phyloP scores from a whole-genome alignment of 2,113 vertebrate genomes.

The Melanocharis versteri region DNA sequence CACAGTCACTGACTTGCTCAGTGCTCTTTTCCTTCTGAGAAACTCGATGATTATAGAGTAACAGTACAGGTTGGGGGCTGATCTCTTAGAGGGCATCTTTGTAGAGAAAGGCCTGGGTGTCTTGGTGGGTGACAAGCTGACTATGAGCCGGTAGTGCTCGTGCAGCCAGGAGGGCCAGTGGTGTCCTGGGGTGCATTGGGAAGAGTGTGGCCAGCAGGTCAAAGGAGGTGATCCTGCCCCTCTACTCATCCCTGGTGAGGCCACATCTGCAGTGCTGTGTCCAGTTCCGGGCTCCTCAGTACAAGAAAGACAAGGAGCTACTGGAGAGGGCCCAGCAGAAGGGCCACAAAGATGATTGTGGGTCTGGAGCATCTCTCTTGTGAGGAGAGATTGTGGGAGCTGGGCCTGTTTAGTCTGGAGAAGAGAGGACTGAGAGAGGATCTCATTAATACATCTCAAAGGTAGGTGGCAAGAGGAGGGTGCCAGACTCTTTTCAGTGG shows the following conservation, averaged over 20 bases:
- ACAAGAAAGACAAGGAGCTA: neutral
- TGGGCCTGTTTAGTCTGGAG: neutral
- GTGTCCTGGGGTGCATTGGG: neutral
- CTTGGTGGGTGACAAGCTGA: neutral
- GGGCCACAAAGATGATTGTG: too few species aligned
- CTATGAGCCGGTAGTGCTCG: neutral
- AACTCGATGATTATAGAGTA: neutral
- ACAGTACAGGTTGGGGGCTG: neutral
- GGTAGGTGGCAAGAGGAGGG: neutral
- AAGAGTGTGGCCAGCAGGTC: neutral
- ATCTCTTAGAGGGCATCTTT: neutral
- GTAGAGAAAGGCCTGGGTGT: neutral
- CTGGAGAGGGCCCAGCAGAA: neutral
- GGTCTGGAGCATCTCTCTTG: neutral
- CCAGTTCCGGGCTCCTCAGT: neutral
- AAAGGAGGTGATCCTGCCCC: neutral
- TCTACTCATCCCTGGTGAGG: neutral
- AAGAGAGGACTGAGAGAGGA: neutral
- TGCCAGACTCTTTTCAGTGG: neutral
- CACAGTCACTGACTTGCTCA: neutral
- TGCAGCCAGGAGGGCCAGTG: neutral
- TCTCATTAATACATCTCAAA: neutral
- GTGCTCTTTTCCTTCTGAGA: neutral
- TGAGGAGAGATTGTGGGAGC: neutral
- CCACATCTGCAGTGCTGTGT: neutral